Percentiles rank a stretch among this genome's conserved stretches.
Evolutionary conservation across 2,797 vertebrate genomes (phyloP).

Genomic region (Diglossa cyanea): DNA sequence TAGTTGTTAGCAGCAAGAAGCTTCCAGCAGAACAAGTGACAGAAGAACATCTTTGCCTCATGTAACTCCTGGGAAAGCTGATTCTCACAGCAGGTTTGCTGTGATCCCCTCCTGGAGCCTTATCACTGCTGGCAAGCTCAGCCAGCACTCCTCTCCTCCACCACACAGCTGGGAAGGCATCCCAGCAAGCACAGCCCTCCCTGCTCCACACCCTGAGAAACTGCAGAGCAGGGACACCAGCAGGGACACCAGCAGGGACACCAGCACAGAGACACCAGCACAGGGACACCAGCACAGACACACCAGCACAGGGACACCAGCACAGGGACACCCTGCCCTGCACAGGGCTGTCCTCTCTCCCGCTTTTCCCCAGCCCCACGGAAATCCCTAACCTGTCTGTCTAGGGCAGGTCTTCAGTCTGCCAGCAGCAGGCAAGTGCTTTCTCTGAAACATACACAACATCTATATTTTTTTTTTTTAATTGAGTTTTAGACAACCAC

Average conservation of each 20-base stretch:
- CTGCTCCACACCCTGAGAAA: background rate
- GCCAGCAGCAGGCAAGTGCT: background rate
- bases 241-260: background rate
- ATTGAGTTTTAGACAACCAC: background rate
- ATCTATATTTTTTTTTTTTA: fast-evolving
- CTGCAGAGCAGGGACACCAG: background rate
- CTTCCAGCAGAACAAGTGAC: background rate
- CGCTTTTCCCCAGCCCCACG: background rate
- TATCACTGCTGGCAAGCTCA: slow-evolving; percentile 3
- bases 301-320: background rate
- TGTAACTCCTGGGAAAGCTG: background rate
- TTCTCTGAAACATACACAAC: background rate
- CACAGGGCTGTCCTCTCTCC: background rate
- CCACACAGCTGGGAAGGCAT: background rate
- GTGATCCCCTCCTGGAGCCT: background rate
- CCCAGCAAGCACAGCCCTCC: background rate
- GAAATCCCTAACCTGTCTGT: background rate
- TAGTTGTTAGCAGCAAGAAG: background rate
- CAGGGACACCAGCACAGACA: background rate
- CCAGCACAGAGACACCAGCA: background rate
- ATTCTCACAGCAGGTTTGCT: background rate
- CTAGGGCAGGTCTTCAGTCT: background rate
- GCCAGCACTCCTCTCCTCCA: background rate
- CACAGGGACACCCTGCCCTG: background rate
- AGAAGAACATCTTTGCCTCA: background rate